Evolutionary conservation across 2,113 vertebrate genomes (phyloP).

Genomic region (Oxyruncus cristatus): DNA sequence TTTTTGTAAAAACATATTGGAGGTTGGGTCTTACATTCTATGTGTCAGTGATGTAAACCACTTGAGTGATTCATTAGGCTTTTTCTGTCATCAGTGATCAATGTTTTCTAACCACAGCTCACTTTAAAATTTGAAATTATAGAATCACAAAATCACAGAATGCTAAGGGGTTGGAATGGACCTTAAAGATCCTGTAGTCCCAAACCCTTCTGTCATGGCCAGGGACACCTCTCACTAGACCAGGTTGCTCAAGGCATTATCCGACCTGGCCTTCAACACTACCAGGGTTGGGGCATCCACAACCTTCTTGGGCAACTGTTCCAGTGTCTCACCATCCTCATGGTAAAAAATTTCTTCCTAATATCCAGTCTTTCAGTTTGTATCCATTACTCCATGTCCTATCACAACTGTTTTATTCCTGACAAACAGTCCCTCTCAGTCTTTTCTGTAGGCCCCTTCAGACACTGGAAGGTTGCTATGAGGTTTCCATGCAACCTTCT

Average conservation of each 20-base stretch:
- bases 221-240: neutral
- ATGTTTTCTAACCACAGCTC: neutral
- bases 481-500: neutral
- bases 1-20: neutral
- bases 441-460: neutral
- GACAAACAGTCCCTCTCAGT: neutral
- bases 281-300: neutral
- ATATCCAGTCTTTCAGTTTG: neutral
- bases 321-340: neutral
- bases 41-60: neutral
- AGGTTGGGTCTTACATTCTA: neutral
- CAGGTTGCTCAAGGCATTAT: neutral
- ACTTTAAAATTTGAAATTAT: neutral
- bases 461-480: neutral
- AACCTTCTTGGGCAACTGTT: neutral
- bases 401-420: neutral
- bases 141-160: neutral
- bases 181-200: neutral
- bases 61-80: neutral
- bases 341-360: neutral
- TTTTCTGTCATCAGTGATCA: neutral
- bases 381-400: neutral
- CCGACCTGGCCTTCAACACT: neutral
- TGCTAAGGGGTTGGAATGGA: neutral
- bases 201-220: neutral